Conservation (phyloP, 2,797 vertebrate genomes). For the Artibeus lituratus region DNA sequence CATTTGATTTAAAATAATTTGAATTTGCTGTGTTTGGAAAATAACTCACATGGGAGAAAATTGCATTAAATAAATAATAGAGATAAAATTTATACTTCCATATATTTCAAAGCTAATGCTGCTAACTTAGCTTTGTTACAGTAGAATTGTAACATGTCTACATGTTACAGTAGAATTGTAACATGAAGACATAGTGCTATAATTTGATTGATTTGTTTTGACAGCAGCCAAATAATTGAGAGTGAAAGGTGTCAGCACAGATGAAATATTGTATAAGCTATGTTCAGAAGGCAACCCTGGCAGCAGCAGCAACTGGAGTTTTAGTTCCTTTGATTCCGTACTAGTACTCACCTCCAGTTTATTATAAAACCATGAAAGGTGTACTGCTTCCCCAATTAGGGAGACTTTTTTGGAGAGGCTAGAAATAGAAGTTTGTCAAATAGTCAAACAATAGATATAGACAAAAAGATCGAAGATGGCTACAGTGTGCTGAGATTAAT, state of each 20-base stretch:
- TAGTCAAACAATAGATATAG: slow-evolving; percentile 73
- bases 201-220: slow-evolving; percentile 99
- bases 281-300: slow-evolving; percentile 90
- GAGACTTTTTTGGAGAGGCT: slow-evolving; percentile 80
- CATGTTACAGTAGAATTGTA: slow-evolving; percentile 92
- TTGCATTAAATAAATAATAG: slow-evolving; percentile 97
- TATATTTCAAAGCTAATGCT: slow-evolving; percentile 97
- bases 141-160: slow-evolving; percentile 92
- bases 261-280: slow-evolving; percentile 91
- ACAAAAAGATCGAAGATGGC: slow-evolving; percentile 67
- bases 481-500: slow-evolving; percentile 36
- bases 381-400: slow-evolving; percentile 76
- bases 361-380: slow-evolving; percentile 90
- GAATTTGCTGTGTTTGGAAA: slow-evolving; percentile 89
- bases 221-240: slow-evolving; percentile 99
- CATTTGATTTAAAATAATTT: slow-evolving; percentile 91
- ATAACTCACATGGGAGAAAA: slow-evolving; percentile 87
- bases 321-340: slow-evolving; percentile 87
- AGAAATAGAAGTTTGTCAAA: slow-evolving; percentile 85
- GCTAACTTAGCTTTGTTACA: slow-evolving; percentile 91
- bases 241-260: slow-evolving; percentile 98
- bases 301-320: slow-evolving; percentile 89
- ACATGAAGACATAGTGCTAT: slow-evolving; percentile 92
- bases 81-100: slow-evolving; percentile 94
- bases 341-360: slow-evolving; percentile 93